Evolutionary conservation across 2,797 vertebrate genomes (phyloP).

Genomic region (Semotilus atromaculatus): DNA sequence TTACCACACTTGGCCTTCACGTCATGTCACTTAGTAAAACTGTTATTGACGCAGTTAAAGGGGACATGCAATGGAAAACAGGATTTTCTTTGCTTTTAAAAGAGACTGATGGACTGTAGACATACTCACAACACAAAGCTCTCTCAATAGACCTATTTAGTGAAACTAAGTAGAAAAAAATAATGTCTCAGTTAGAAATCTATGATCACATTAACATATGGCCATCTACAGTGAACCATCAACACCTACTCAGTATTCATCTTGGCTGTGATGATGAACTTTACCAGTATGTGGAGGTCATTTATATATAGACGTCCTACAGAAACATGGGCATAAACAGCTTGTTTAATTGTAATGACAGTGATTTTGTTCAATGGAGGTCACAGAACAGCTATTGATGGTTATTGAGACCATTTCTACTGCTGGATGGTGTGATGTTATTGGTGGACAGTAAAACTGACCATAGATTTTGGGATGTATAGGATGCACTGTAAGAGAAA

Average conservation of each 20-base stretch:
- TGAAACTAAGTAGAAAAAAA: not conserved
- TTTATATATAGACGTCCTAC: slow-evolving; percentile 4
- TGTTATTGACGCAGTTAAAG: slow-evolving; percentile 8
- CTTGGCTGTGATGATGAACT: not conserved
- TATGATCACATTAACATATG: slow-evolving; percentile 4
- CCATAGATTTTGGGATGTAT: not conserved
- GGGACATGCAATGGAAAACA: not conserved
- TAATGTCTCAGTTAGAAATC: not conserved
- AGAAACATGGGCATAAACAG: not conserved
- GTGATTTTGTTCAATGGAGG: not conserved
- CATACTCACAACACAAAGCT: not conserved
- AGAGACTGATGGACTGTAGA: not conserved
- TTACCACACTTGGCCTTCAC: too few species aligned
- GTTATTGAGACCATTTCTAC: not conserved
- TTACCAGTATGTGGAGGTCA: not conserved
- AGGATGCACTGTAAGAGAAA: too few species aligned
- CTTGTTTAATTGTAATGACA: not conserved
- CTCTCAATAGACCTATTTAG: not conserved
- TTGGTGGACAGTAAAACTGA: not conserved
- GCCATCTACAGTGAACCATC: not conserved
- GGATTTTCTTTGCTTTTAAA: not conserved
- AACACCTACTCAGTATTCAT: not conserved
- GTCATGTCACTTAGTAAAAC: too few species aligned
- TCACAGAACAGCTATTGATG: not conserved
- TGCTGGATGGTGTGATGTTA: not conserved